These are phyloP conservation scores for Branchinecta lindahli DNA, from an alignment of 1,140 invertebrate genomes.

Conservation along the genomic window DNA sequence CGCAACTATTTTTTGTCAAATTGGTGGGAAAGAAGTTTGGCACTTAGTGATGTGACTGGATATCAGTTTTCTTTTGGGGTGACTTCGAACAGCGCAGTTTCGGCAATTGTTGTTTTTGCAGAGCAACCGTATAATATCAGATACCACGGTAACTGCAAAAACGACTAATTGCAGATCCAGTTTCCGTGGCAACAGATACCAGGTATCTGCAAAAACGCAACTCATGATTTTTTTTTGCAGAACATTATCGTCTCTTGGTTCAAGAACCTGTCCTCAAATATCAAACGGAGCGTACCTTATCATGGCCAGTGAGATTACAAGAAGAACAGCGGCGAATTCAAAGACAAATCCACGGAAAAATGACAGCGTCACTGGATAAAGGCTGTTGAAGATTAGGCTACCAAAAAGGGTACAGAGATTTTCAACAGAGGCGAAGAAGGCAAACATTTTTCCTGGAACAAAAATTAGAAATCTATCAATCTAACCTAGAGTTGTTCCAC, in stretches of 20 bases:
- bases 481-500: neutral
- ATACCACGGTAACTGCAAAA: no score
- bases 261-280: neutral
- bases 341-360: slow-evolving; percentile 30
- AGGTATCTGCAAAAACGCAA: no score
- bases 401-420: slow-evolving; percentile 30
- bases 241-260: neutral
- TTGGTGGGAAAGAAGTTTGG: no score
- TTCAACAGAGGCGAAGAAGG: slow-evolving; percentile 32
- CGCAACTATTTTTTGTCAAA: no score
- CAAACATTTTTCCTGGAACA: slow-evolving; percentile 33
- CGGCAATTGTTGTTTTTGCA: no score
- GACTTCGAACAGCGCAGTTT: no score
- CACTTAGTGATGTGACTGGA: no score
- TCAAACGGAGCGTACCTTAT: slow-evolving; percentile 20
- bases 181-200: no score
- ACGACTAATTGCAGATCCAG: no score
- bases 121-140: no score
- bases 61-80: no score
- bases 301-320: slow-evolving; percentile 25
- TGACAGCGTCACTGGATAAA: slow-evolving; percentile 31
- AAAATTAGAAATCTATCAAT: neutral
- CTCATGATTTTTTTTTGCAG: no score
- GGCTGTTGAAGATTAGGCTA: slow-evolving; percentile 31
- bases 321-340: slow-evolving; percentile 25